These are phyloP conservation scores for Burhinus oedicnemus DNA, from an alignment of 2,113 vertebrate species.

Conservation along the genomic window DNA sequence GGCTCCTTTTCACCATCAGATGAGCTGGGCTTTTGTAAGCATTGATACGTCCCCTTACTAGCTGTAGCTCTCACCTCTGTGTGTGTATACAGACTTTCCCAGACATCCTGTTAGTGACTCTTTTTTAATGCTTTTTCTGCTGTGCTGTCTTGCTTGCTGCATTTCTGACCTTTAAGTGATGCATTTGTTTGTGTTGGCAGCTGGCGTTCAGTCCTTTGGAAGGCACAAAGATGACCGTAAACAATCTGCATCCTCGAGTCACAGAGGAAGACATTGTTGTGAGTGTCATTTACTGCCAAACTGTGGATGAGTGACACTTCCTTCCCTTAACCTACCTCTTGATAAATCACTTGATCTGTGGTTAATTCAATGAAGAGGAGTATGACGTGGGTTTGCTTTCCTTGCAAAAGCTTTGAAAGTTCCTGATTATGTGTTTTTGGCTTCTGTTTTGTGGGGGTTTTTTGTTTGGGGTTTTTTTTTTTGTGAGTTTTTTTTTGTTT, in stretches of 20 bases:
- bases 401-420: background rate
- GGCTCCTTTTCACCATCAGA: background rate
- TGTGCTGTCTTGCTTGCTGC: background rate
- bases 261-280: constrained; percentile 99
- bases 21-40: background rate
- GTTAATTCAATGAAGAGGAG: background rate
- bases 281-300: constrained; percentile 56
- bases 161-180: background rate
- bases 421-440: background rate
- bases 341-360: background rate
- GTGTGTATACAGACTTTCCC: background rate
- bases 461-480: too few relatives aligned
- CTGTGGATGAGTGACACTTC: background rate
- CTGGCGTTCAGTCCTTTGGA: constrained; percentile 91
- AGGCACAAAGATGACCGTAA: constrained; percentile 97
- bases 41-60: background rate
- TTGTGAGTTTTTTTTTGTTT: too few relatives aligned
- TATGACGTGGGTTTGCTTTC: background rate
- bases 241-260: constrained; percentile 95
- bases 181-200: constrained; percentile 71
- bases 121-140: background rate
- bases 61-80: background rate
- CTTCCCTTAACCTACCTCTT: background rate
- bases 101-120: background rate
- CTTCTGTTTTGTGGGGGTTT: too few relatives aligned